Evolutionary conservation across 2,113 vertebrate genomes (phyloP).

Genomic region (Daboia siamensis): DNA sequence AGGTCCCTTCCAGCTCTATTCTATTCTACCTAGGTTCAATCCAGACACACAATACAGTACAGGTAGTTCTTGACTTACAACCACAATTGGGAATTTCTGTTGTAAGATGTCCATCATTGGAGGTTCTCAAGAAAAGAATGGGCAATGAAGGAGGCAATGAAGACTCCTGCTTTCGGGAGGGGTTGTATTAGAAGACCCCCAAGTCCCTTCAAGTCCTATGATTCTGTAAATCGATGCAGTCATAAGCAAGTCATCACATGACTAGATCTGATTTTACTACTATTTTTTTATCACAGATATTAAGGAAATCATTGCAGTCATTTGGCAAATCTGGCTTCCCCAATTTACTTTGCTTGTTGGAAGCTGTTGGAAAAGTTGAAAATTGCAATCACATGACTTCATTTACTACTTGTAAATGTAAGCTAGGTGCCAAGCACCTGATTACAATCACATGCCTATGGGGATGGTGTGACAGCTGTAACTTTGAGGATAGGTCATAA

Average conservation of each 20-base stretch:
- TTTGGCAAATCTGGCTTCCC: not conserved
- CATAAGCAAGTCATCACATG: not conserved
- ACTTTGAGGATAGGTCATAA: not conserved
- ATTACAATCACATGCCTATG: not conserved
- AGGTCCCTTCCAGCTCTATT: too few relatives aligned
- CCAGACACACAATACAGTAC: not conserved
- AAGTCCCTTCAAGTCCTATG: not conserved
- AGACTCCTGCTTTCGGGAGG: not conserved
- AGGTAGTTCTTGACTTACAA: not conserved
- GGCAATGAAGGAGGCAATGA: not conserved
- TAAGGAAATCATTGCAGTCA: not conserved
- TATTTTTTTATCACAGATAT: not conserved
- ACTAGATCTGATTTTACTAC: not conserved
- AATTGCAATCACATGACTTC: not conserved
- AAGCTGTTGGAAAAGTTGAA: not conserved
- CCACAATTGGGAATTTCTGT: not conserved
- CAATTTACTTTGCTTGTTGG: not conserved
- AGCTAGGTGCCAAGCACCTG: not conserved
- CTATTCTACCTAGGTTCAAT: not conserved
- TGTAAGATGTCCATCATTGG: not conserved
- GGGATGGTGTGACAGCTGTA: not conserved
- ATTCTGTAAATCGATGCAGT: not conserved
- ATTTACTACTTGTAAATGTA: not conserved
- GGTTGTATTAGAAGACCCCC: not conserved
- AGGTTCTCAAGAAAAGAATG: not conserved